Evolutionary conservation across 2,113 vertebrate genomes (phyloP).

Genomic region (Lutjanus erythropterus): DNA sequence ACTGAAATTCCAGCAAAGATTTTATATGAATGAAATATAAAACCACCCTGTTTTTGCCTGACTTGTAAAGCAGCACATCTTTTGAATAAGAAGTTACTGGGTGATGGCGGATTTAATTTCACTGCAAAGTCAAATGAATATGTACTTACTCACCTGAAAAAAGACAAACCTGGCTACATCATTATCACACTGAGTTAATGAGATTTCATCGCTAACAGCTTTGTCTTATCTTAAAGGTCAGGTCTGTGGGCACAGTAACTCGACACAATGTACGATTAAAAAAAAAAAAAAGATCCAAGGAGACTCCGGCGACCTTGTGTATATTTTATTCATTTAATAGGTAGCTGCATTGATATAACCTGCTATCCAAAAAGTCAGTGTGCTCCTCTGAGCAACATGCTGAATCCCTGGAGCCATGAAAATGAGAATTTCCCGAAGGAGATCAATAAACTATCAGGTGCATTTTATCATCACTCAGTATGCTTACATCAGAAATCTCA

Average conservation of each 20-base stretch:
- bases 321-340: constrained; percentile 10
- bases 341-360: constrained; percentile 4
- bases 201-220: constrained; percentile 8
- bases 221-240: constrained; percentile 45
- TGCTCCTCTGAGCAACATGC: constrained; percentile 15
- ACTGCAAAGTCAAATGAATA: not conserved
- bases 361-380: constrained; percentile 8
- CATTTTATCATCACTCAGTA: constrained; percentile 46
- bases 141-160: not conserved
- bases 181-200: constrained; percentile 18
- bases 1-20: not conserved
- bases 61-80: not conserved
- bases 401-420: constrained; percentile 12
- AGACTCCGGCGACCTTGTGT: not conserved
- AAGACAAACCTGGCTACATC: not conserved
- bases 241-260: not conserved
- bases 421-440: constrained; percentile 58
- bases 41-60: not conserved
- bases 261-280: not conserved
- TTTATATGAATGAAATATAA: not conserved
- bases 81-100: not conserved
- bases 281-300: not conserved
- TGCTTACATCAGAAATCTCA: constrained; percentile 44
- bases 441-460: constrained; percentile 60
- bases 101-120: not conserved